phyloP scores from a whole-genome alignment of 2,888 invertebrate genomes.

The Myathropa florea region DNA sequence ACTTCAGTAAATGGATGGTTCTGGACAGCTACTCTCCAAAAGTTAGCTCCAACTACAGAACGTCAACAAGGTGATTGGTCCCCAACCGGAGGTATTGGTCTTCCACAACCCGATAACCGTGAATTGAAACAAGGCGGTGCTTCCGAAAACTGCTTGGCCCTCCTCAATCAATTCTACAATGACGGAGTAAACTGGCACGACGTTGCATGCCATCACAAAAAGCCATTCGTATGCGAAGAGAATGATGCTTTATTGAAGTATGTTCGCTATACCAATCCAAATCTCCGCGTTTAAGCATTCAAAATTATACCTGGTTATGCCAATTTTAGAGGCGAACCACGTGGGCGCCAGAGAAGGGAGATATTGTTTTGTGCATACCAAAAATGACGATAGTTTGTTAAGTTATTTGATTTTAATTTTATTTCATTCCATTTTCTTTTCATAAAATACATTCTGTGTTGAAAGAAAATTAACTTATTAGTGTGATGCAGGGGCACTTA shows the following conservation, averaged over 20 bases:
- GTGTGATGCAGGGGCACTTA: conserved; percentile 2
- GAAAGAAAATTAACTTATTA: conserved; percentile 10
- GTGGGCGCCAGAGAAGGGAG: neutral
- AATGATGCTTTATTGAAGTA: conserved; percentile 93
- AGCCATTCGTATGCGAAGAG: conserved; percentile 94
- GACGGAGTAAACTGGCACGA: conserved; percentile 96
- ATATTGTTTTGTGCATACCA: conserved; percentile 61
- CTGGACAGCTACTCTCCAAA: conserved; percentile 94
- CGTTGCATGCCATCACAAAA: conserved; percentile 94
- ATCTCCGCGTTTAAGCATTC: conserved; percentile 85
- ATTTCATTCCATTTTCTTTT: conserved; percentile 25
- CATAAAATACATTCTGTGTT: conserved; percentile 17
- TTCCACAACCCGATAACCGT: conserved; percentile 93
- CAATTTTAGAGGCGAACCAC: neutral
- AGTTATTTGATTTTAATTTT: conserved; percentile 44
- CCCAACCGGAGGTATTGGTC: conserved; percentile 90
- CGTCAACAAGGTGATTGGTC: conserved; percentile 94
- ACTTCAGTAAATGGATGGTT: conserved; percentile 93
- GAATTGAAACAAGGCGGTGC: conserved; percentile 91
- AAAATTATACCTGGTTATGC: conserved; percentile 7
- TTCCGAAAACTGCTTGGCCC: conserved; percentile 91
- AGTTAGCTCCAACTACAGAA: conserved; percentile 90
- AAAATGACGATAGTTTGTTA: conserved; percentile 61
- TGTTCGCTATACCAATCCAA: conserved; percentile 90
- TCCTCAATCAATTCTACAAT: conserved; percentile 94